These are phyloP conservation scores for Tapirus indicus DNA, from an alignment of 2,797 vertebrate species.

Conservation along the genomic window DNA sequence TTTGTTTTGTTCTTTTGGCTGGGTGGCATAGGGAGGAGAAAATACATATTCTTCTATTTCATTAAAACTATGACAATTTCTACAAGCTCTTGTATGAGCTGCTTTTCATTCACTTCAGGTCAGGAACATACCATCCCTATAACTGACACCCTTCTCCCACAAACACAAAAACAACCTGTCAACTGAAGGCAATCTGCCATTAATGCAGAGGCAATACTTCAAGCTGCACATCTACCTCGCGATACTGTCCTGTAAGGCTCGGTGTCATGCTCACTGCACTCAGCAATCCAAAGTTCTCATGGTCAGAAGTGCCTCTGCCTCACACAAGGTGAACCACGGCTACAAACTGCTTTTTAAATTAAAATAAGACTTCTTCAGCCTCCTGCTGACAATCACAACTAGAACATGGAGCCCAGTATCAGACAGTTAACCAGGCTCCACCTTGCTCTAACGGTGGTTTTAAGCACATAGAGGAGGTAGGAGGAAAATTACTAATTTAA, in stretches of 20 bases:
- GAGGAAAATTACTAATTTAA: constrained; percentile 70
- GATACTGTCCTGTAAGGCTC: neutral
- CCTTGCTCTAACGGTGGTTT: constrained; percentile 51
- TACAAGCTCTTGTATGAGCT: neutral
- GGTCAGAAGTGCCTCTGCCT: constrained; percentile 59
- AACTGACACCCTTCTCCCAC: neutral
- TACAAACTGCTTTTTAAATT: constrained; percentile 74
- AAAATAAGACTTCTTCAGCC: constrained; percentile 55
- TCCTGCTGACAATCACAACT: too few species aligned
- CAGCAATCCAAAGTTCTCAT: neutral
- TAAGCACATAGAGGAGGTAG: constrained; percentile 5
- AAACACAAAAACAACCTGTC: constrained; percentile 1
- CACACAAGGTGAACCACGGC: neutral
- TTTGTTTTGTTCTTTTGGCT: neutral
- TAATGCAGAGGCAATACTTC: neutral
- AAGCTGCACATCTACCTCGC: neutral
- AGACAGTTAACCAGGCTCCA: constrained; percentile 42
- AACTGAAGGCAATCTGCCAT: neutral
- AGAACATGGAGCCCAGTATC: neutral
- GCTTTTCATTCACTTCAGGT: constrained; percentile 33
- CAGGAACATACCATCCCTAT: neutral
- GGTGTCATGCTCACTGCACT: neutral
- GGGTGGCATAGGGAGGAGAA: neutral
- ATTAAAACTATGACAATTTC: neutral
- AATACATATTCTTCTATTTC: neutral